Evolutionary conservation across 2,888 invertebrate genomes (phyloP).

Genomic region (Metopia argyrocephala): DNA sequence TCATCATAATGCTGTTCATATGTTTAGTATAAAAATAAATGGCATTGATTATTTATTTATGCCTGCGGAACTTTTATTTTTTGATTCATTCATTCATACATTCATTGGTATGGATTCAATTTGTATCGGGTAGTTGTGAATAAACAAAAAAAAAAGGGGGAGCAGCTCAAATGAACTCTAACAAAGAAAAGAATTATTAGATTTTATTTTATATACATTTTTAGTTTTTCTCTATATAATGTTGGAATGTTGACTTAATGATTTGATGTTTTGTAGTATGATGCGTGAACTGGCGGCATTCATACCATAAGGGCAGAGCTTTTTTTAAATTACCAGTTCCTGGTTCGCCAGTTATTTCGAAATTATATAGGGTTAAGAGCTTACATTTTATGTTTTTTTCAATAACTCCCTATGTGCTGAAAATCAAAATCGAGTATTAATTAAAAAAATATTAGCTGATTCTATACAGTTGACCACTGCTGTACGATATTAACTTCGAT

Average conservation of each 20-base stretch:
- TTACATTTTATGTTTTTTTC: too few species aligned
- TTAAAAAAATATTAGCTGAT: too few species aligned
- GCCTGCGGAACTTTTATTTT: background rate
- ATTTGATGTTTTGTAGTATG: background rate
- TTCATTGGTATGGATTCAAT: slow-evolving; percentile 59
- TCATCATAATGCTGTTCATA: slow-evolving; percentile 33
- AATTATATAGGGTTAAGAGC: too few species aligned
- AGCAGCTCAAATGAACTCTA: slow-evolving; percentile 63
- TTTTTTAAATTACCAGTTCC: slow-evolving; percentile 15
- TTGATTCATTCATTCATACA: background rate
- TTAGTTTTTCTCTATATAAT: background rate
- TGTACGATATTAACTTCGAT: too few species aligned
- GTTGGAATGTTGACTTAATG: background rate
- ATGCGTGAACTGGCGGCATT: background rate
- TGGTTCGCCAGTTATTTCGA: too few species aligned
- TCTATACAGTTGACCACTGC: too few species aligned
- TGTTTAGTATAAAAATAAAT: slow-evolving; percentile 41
- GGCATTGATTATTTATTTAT: slow-evolving; percentile 53
- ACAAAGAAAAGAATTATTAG: slow-evolving; percentile 59
- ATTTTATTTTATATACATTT: background rate
- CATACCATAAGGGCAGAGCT: slow-evolving; percentile 2
- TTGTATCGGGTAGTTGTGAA: slow-evolving; percentile 38
- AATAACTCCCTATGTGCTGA: too few species aligned
- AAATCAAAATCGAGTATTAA: too few species aligned
- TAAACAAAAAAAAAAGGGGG: slow-evolving; percentile 42